Conservation (phyloP, 2,113 vertebrate species). For the Sphaerodactylus townsendi region DNA sequence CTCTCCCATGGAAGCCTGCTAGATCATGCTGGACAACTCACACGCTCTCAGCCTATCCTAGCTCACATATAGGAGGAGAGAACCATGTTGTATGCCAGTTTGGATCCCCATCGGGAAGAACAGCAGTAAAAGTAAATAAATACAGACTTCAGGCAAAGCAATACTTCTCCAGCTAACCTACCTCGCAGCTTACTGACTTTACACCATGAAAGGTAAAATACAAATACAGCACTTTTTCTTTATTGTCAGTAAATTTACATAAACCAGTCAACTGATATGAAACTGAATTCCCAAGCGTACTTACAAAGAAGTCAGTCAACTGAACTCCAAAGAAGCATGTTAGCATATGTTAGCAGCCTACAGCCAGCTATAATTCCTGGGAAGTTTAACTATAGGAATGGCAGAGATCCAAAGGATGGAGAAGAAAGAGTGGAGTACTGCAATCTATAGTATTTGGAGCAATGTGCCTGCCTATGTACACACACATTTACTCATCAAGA, state of each 20-base stretch:
- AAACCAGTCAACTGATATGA: background rate
- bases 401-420: constrained; percentile 1
- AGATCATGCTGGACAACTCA: no score
- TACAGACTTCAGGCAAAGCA: no score
- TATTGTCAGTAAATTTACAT: background rate
- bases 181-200: no score
- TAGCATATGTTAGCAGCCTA: constrained; percentile 4
- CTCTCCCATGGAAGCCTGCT: no score
- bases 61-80: no score
- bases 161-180: no score
- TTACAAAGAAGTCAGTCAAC: background rate
- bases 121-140: no score
- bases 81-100: no score
- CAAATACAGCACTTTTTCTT: background rate
- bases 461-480: constrained; percentile 23
- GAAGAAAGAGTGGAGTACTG: background rate
- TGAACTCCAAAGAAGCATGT: background rate
- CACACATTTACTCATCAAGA: constrained; percentile 3
- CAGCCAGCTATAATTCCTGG: constrained; percentile 40
- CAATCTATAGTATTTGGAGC: background rate
- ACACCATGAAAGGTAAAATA: background rate
- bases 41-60: no score
- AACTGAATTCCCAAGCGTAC: background rate
- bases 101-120: no score
- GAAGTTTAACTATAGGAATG: constrained; percentile 43